phyloP scores from a whole-genome alignment of 2,888 invertebrate species.

The Cosmia trapezina region DNA sequence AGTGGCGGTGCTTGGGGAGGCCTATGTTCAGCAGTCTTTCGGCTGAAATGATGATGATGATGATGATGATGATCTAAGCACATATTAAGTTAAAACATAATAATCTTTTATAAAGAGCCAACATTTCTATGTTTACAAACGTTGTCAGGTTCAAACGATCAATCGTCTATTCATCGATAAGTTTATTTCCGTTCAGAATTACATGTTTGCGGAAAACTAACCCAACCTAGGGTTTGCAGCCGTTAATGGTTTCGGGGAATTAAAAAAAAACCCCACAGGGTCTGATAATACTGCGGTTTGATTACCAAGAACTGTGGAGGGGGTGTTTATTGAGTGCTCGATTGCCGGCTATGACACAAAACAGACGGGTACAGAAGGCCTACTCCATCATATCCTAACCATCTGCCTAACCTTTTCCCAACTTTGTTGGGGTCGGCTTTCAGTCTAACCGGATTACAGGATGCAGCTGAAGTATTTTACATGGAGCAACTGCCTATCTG shows the following conservation, averaged over 20 bases:
- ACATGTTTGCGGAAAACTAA: conserved; percentile 50
- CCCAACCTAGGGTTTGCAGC: conserved; percentile 49
- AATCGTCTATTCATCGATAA: conserved; percentile 43
- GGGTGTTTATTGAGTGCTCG: conserved; percentile 75
- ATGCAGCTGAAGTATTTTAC: no score
- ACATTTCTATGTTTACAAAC: conserved; percentile 17
- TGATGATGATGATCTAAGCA: no score
- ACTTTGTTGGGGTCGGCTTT: no score
- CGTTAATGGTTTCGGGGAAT: conserved; percentile 71
- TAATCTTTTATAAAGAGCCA: not conserved
- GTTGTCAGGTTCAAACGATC: conserved; percentile 33
- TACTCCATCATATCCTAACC: not conserved
- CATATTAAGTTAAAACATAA: not conserved
- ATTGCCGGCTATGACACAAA: conserved; percentile 46
- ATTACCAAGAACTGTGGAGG: conserved; percentile 72
- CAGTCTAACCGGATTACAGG: no score
- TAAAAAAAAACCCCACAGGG: conserved; percentile 64
- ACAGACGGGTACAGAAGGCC: conserved; percentile 1
- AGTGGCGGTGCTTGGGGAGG: no score
- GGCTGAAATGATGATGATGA: no score
- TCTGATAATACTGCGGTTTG: conserved; percentile 72
- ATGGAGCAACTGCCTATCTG: no score
- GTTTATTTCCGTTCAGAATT: conserved; percentile 57
- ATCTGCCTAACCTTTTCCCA: no score
- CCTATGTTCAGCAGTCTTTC: no score